Evolutionary conservation across 2,888 invertebrate genomes (phyloP).

Genomic region (Pristionchus mayeri): DNA sequence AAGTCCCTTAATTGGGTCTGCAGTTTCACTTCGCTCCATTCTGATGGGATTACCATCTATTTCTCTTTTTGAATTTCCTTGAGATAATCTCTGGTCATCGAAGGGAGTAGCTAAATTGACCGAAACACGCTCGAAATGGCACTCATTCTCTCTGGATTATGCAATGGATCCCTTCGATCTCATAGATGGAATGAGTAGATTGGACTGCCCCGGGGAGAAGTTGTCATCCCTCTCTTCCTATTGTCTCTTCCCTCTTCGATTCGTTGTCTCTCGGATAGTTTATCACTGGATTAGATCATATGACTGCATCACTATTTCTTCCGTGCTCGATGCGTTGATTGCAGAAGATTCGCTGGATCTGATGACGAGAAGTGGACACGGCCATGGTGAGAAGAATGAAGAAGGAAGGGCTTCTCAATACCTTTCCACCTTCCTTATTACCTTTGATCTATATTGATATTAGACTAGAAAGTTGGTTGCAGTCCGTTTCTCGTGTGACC

Average conservation of each 20-base stretch:
- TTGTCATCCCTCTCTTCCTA: background rate
- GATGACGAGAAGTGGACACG: constrained; percentile 44
- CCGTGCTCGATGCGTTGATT: too few species aligned
- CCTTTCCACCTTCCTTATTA: too few species aligned
- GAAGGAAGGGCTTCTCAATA: too few species aligned
- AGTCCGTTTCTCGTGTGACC: constrained; percentile 42
- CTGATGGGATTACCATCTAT: constrained; percentile 18
- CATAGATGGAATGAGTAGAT: constrained; percentile 8
- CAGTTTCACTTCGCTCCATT: constrained; percentile 14
- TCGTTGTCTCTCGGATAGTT: too few species aligned
- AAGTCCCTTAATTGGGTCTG: constrained; percentile 7
- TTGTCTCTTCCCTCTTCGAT: background rate
- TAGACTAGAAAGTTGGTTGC: background rate
- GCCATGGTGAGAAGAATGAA: constrained; percentile 20
- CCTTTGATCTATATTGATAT: too few species aligned
- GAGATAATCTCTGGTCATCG: too few species aligned
- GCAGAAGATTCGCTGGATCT: constrained; percentile 48
- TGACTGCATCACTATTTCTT: too few species aligned
- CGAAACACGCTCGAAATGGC: background rate
- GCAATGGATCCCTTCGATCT: background rate
- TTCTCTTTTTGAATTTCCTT: background rate
- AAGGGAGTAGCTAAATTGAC: too few species aligned
- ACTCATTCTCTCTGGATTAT: constrained; percentile 1
- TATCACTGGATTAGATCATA: too few species aligned
- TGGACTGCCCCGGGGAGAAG: background rate